Percentiles rank a stretch among this genome's conserved stretches.
Evolutionary conservation across 1,140 invertebrate genomes (phyloP).

Genomic region (Ridgeia piscesae): DNA sequence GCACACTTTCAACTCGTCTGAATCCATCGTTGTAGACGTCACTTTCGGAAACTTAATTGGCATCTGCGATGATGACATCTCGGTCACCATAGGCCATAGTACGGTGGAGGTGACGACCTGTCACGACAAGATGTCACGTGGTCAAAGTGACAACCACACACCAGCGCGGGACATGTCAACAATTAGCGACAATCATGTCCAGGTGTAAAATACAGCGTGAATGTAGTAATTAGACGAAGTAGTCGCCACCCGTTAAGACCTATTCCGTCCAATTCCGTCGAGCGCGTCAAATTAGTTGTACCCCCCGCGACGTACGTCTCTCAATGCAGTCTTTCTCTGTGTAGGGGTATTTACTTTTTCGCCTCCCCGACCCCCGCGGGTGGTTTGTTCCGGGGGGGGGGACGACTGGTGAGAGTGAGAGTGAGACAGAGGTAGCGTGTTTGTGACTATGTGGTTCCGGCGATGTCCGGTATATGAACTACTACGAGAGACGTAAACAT

Average conservation of each 20-base stretch:
- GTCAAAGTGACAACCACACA: not conserved
- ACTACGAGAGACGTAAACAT: not conserved
- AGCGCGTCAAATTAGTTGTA: conserved; percentile 5
- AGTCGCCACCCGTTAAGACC: not conserved
- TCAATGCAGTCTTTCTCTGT: not conserved
- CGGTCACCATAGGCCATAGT: not conserved
- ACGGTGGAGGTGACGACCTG: not conserved
- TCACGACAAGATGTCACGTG: not conserved
- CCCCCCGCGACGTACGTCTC: not conserved
- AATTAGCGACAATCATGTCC: not conserved
- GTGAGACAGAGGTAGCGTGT: not conserved
- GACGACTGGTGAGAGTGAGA: not conserved
- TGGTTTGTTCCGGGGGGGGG: not conserved
- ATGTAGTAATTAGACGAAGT: not conserved
- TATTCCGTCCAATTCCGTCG: not conserved
- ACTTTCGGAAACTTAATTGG: not conserved
- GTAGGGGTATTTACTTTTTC: not conserved
- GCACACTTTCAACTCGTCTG: not conserved
- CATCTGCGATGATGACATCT: not conserved
- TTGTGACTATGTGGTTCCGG: not conserved
- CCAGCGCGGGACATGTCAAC: not conserved
- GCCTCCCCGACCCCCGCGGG: no score
- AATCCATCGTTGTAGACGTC: not conserved
- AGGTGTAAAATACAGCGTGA: not conserved
- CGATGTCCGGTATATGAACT: not conserved